Conservation (phyloP, 1,140 invertebrate genomes). For the Leptinotarsa lineolata region DNA sequence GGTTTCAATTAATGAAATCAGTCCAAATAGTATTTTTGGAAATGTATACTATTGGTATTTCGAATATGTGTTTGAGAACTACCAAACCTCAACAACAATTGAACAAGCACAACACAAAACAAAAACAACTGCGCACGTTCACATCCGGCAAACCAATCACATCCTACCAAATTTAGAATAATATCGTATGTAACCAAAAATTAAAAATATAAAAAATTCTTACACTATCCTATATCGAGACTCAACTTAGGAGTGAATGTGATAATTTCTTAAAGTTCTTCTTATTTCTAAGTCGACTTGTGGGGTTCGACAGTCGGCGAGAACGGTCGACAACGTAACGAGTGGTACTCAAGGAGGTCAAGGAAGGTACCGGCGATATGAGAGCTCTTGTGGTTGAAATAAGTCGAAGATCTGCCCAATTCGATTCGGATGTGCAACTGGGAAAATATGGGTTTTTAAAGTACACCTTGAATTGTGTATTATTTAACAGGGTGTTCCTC, state of each 20-base stretch:
- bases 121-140: neutral
- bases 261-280: constrained; percentile 53
- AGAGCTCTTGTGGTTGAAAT: constrained; percentile 7
- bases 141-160: neutral
- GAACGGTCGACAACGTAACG: constrained; percentile 36
- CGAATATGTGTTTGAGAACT: neutral
- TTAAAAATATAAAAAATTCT: constrained; percentile 41
- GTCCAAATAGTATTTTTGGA: too few relatives aligned
- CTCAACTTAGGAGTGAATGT: constrained; percentile 53
- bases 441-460: neutral
- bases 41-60: too few relatives aligned
- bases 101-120: neutral
- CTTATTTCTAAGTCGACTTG: constrained; percentile 56
- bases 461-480: neutral
- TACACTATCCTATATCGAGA: constrained; percentile 50
- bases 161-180: neutral
- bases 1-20: too few relatives aligned
- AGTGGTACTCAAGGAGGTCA: constrained; percentile 44
- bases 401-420: constrained; percentile 17
- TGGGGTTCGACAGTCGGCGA: constrained; percentile 47
- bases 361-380: constrained; percentile 38
- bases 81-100: constrained; percentile 6
- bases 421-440: constrained; percentile 5
- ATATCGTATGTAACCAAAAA: constrained; percentile 10
- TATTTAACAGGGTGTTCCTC: neutral